Percentiles rank a stretch among this genome's conserved stretches.
phyloP scores from a whole-genome alignment of 2,888 invertebrate species.

The Lithophane ornitopus region DNA sequence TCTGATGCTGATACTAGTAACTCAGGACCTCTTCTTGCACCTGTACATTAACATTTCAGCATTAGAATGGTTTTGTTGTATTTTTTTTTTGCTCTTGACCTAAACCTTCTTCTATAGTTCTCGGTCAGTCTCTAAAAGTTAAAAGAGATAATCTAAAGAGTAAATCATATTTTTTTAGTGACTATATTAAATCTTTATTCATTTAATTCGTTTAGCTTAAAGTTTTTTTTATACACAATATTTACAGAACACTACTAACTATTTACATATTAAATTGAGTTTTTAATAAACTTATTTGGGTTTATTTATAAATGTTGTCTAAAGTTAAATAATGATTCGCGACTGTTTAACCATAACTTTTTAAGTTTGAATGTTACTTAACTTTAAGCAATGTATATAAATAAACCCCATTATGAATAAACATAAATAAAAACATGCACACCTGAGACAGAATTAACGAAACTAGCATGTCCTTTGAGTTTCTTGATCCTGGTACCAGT shows the following conservation, averaged over 20 bases:
- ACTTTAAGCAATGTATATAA: too few relatives aligned
- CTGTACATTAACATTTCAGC: conserved; percentile 74
- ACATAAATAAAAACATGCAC: background rate
- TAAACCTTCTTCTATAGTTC: background rate
- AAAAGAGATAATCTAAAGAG: background rate
- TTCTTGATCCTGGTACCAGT: conserved; percentile 97
- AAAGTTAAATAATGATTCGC: too few relatives aligned
- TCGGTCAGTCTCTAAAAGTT: too few relatives aligned
- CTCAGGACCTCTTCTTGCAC: conserved; percentile 96
- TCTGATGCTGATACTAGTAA: conserved; percentile 98
- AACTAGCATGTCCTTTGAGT: conserved; percentile 95
- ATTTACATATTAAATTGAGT: too few relatives aligned
- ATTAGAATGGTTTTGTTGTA: too few relatives aligned
- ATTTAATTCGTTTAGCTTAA: too few relatives aligned
- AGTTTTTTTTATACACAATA: too few relatives aligned
- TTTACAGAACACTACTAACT: too few relatives aligned
- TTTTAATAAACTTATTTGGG: background rate
- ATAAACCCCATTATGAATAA: background rate
- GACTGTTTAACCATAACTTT: too few relatives aligned
- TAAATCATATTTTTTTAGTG: background rate
- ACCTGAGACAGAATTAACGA: conserved; percentile 94
- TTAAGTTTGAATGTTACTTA: too few relatives aligned
- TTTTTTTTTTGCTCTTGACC: background rate
- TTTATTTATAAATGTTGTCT: too few relatives aligned
- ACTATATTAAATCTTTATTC: too few relatives aligned